Base-by-base conservation (phyloP, 2,113 vertebrate genomes). In the Planiliza haematocheilus region DNA sequence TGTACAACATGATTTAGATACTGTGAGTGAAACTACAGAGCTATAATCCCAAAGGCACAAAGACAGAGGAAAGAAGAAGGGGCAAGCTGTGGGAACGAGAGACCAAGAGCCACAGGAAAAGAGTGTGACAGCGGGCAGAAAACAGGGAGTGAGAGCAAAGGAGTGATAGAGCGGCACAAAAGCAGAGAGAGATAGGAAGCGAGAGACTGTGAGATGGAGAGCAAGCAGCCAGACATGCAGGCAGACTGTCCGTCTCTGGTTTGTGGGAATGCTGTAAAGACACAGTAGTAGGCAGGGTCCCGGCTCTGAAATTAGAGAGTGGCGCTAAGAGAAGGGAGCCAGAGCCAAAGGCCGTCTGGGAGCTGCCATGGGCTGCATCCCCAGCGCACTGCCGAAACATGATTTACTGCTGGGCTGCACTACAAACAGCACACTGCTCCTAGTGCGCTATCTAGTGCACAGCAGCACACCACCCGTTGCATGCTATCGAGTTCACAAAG, bases 221-320 rank as follows among this genome's bases (percentile, higher is more conserved):
- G 77, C 42, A 0, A 82, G 74, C 81, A 70, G 82, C 78, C 86
- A 90, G 87, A 90, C 87, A 83, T 72, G 81, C 86, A 89, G 88
- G 88, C 90, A 91, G 91, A 91, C 89, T 89, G 88, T 83, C 81
- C 79, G 89, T 91, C 87, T 90, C 85, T 86, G 91, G 85, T 91
- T 88, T 91, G 89, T 88, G 91, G 88, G 89, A 90, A 87, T 91
- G 90, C 38, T 89, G 90, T 91, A 73, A 84, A 87, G 88, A 91
- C 88, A 85, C 87, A 90, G 89, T 86, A 84, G 89, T 85, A 83
- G 83, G 88, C 90, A 89, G 87, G 77, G 89, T 86, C 88, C 87
- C 72, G 78, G 81, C 82, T 79, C 89, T 88, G 87, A 91, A 91
- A 92, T 91, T 91, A 92, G 76, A 92, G 91, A 91, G 89, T 88